Evolutionary conservation across 2,888 invertebrate genomes (phyloP).

Genomic region (Sinotaia quadrata): DNA sequence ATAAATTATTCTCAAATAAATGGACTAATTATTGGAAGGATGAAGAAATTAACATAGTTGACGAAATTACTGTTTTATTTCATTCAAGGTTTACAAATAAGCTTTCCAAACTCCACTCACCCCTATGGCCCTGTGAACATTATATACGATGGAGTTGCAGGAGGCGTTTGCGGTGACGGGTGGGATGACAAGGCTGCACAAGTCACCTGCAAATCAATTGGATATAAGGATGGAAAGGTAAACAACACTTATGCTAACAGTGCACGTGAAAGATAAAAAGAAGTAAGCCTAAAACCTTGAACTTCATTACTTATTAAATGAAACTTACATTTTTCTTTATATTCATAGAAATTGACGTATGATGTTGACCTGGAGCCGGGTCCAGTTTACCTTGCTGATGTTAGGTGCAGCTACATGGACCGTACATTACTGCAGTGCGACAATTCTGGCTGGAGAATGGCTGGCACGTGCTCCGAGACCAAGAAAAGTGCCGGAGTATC

Average conservation of each 20-base stretch:
- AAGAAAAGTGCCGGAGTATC: constrained; percentile 5
- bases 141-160: constrained; percentile 10
- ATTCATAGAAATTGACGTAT: too few relatives aligned
- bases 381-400: constrained; percentile 48
- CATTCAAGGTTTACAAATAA: background rate
- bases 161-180: constrained; percentile 51
- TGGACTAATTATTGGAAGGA: too few relatives aligned
- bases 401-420: constrained; percentile 49
- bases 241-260: too few relatives aligned
- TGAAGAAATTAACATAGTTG: too few relatives aligned
- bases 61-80: too few relatives aligned
- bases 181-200: constrained; percentile 56
- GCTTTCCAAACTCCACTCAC: background rate
- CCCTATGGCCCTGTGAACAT: constrained; percentile 29
- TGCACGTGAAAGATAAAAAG: too few relatives aligned
- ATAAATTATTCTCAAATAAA: too few relatives aligned
- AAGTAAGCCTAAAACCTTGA: too few relatives aligned
- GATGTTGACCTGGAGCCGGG: constrained; percentile 20
- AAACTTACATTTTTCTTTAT: too few relatives aligned
- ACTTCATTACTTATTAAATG: too few relatives aligned
- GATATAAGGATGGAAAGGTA: constrained; percentile 50
- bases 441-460: constrained; percentile 49
- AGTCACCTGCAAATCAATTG: constrained; percentile 53
- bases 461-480: too few relatives aligned
- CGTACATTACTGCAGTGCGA: constrained; percentile 47